Evolutionary conservation across 1,140 invertebrate genomes (phyloP).

Genomic region (Mactra quadrangularis): DNA sequence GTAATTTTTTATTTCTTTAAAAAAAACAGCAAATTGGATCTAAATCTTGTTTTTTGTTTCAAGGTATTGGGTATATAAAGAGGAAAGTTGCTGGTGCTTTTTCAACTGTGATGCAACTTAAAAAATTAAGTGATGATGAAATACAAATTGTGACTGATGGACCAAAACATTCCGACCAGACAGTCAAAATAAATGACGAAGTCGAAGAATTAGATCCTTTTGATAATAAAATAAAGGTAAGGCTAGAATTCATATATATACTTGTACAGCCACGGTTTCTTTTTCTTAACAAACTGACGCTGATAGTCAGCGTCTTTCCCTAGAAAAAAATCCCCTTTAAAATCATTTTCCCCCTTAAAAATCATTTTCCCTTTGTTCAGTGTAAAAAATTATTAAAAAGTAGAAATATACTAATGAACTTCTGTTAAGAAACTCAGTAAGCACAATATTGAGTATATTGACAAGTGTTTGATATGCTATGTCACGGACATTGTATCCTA

Average conservation of each 20-base stretch:
- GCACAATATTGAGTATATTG: too few species aligned
- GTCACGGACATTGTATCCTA: too few species aligned
- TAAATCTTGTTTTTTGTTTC: neutral
- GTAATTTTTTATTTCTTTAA: too few species aligned
- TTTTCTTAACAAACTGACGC: too few species aligned
- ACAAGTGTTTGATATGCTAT: too few species aligned
- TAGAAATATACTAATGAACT: neutral
- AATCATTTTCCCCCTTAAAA: neutral
- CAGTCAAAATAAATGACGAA: neutral
- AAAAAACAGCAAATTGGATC: too few species aligned
- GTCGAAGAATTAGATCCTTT: conserved; percentile 41
- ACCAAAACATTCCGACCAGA: conserved; percentile 8
- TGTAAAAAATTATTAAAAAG: neutral
- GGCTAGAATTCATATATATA: neutral
- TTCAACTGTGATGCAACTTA: conserved; percentile 23
- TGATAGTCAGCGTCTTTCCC: neutral
- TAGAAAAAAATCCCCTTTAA: neutral
- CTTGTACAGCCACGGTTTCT: too few species aligned
- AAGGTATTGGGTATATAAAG: conserved; percentile 41
- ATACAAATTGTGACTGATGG: conserved; percentile 29
- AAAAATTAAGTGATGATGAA: conserved; percentile 1
- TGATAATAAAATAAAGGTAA: conserved; percentile 44
- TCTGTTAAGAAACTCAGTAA: too few species aligned
- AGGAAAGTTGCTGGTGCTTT: conserved; percentile 22
- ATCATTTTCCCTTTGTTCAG: neutral